Evolutionary conservation across 2,797 vertebrate species (phyloP).

Genomic region (Erethizon dorsatum): DNA sequence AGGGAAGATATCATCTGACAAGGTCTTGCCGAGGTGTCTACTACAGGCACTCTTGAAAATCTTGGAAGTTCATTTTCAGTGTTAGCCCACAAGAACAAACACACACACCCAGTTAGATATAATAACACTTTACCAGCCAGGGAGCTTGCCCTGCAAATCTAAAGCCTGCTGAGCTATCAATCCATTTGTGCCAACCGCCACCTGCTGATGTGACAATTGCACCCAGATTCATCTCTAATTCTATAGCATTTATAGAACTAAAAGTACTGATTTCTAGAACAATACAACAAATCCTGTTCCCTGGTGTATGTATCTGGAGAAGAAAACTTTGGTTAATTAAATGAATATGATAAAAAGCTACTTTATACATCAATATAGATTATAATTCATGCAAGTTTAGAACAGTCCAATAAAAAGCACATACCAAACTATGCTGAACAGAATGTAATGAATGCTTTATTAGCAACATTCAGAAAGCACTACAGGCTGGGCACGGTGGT

Average conservation of each 20-base stretch:
- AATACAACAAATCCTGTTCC: background rate
- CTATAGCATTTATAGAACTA: background rate
- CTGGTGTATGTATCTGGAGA: background rate
- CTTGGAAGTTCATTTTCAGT: background rate
- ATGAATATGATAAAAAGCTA: slow-evolving; percentile 6
- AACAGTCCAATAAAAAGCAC: background rate
- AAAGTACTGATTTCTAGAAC: slow-evolving; percentile 45
- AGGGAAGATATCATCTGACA: background rate
- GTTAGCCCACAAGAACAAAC: background rate
- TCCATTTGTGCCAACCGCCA: slow-evolving; percentile 15
- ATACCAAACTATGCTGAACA: background rate
- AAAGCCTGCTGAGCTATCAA: slow-evolving; percentile 19
- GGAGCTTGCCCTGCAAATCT: slow-evolving; percentile 27
- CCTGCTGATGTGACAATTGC: background rate
- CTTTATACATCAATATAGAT: background rate
- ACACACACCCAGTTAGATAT: background rate
- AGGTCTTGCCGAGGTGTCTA: background rate
- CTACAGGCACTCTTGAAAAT: background rate
- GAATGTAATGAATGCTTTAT: background rate
- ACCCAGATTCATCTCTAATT: background rate
- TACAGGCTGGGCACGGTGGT: background rate
- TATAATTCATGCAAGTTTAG: slow-evolving; percentile 30
- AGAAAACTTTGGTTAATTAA: slow-evolving; percentile 14
- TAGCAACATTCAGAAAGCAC: slow-evolving; percentile 28
- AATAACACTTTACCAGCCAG: background rate